Percentiles rank a stretch among this genome's conserved stretches.
These are phyloP conservation scores for Gordius sp. DNA, from an alignment of 2,888 invertebrate genomes.

Conservation along the genomic window DNA sequence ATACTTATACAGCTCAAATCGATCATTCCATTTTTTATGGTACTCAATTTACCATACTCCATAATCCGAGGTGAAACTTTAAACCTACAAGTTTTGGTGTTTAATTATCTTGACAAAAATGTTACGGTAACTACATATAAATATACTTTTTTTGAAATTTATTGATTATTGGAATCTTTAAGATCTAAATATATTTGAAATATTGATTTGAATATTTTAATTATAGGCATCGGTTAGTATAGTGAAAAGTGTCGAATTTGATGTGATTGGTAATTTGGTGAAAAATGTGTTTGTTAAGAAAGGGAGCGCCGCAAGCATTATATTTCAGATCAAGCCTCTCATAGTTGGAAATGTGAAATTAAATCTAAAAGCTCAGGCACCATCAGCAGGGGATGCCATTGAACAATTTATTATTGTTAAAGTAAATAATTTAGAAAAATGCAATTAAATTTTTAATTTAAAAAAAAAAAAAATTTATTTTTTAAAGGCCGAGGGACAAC, in stretches of 20 bases:
- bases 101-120: constrained; percentile 46
- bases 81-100: constrained; percentile 56
- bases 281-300: no score
- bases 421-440: no score
- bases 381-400: constrained; percentile 50
- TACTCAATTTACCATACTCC: constrained; percentile 57
- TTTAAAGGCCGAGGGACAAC: constrained; percentile 29
- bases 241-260: no score
- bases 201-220: no score
- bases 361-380: constrained; percentile 47
- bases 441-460: no score
- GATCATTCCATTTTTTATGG: constrained; percentile 54
- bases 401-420: constrained; percentile 43
- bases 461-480: no score
- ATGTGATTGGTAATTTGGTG: no score
- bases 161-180: no score
- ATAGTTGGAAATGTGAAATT: constrained; percentile 45
- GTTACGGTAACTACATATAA: no score
- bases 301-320: constrained; percentile 33
- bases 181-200: no score
- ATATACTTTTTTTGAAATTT: no score
- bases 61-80: constrained; percentile 66
- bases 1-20: constrained; percentile 38
- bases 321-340: constrained; percentile 53
- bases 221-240: no score